phyloP scores from a whole-genome alignment of 2,113 vertebrate genomes.

The Phylloscopus trochilus region DNA sequence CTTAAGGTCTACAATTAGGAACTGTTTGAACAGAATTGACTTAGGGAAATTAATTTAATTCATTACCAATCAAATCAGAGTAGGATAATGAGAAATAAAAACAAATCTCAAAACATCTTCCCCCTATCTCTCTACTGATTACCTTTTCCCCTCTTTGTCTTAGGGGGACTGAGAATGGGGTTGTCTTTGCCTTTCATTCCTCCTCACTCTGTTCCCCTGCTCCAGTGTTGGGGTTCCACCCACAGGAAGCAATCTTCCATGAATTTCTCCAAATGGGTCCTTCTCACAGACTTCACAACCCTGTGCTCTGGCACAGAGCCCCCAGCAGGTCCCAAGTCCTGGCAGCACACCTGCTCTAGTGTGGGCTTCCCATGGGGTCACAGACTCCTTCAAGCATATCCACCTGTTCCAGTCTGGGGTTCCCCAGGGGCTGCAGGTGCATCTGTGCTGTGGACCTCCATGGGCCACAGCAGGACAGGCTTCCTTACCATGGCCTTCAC shows the following conservation, averaged over 20 bases:
- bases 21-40: neutral
- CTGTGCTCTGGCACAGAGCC: neutral
- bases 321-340: neutral
- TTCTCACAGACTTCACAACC: neutral
- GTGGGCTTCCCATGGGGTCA: fast-evolving
- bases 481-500: neutral
- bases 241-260: neutral
- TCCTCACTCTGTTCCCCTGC: neutral
- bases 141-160: neutral
- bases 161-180: fast-evolving
- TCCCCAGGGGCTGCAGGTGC: neutral
- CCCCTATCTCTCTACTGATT: no score
- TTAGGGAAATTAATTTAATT: neutral
- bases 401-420: fast-evolving
- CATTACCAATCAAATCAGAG: neutral
- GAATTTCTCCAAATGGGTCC: neutral
- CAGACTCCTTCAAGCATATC: neutral
- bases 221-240: fast-evolving
- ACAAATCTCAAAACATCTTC: neutral
- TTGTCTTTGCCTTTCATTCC: neutral
- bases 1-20: neutral
- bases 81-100: neutral
- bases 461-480: neutral
- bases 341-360: neutral
- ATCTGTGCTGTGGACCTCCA: neutral